phyloP scores from a whole-genome alignment of 2,888 invertebrate species.

The Sphaerophoria taeniata region DNA sequence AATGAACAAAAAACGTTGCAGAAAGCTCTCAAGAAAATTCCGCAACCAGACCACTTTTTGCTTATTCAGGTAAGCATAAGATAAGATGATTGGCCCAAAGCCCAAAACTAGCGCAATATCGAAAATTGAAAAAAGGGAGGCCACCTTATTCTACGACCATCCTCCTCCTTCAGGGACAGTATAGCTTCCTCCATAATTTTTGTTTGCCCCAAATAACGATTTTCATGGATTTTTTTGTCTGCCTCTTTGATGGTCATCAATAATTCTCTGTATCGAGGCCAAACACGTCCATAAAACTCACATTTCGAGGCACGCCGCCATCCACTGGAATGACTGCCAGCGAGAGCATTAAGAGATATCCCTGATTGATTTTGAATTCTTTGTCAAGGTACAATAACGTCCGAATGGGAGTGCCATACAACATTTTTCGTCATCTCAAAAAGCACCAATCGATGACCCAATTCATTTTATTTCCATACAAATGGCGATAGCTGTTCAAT shows the following conservation, averaged over 20 bases:
- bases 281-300: constrained; percentile 54
- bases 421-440: neutral
- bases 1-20: too few species aligned
- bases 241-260: constrained; percentile 12
- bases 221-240: neutral
- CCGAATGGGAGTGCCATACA: constrained; percentile 27
- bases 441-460: constrained; percentile 61
- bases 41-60: too few species aligned
- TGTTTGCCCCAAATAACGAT: constrained; percentile 1
- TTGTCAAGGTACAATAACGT: constrained; percentile 13
- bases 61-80: too few species aligned
- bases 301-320: constrained; percentile 43
- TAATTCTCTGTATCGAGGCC: constrained; percentile 18
- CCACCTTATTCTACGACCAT: too few species aligned
- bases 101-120: too few species aligned
- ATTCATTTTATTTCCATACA: constrained; percentile 66
- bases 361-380: constrained; percentile 27
- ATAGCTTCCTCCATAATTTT: neutral
- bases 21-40: too few species aligned
- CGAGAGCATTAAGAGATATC: too few species aligned
- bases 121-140: too few species aligned
- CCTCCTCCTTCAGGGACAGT: too few species aligned
- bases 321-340: too few species aligned
- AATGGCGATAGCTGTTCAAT: constrained; percentile 67
- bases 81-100: too few species aligned